Evolutionary conservation across 2,113 vertebrate species (phyloP), one percentile per base, ranked within the genome.

Genomic region (Oreochromis aureus): DNA sequence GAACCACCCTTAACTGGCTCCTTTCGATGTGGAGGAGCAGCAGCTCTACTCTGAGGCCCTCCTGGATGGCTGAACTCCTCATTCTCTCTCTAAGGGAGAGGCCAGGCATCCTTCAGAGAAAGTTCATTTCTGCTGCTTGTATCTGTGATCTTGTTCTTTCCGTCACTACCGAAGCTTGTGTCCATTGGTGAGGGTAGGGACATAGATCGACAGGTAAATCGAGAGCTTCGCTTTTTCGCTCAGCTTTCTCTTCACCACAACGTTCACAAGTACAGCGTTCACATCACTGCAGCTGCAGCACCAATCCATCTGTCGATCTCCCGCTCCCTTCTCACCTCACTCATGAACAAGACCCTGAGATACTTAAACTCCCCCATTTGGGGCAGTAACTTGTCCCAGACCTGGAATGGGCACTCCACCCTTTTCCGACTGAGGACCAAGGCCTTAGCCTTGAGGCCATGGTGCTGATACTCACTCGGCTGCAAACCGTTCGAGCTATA

Each of bases 221-320:
- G 0, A 32, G 58, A 10, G 30, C 58, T 61, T 61, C 58, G 18
- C 15, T 59, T 61, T 32, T 32, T 32, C 2, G 5, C 58, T 61
- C 27, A 18, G 5, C 58, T 61, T 18, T 32, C 8, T 61, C 58
- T 2, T 61, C 27, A 61, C 58, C 0, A 61, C 15, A 32, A 32
- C 27, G 19, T 24, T 24, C 32, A 63, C 59, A 12, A 32, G 0
- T 63, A 36, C 36, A 63, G 6, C n/a, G 32, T 63, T 34, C 10
- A 34, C 59, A 63, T 63, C 32, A 36, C 59, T 63, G 59, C 15
- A 61, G 58, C 27, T 30, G 27, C 59, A 63, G 18, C 59, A 63
- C 59, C 59, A 36, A 63, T 3, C 18, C 59, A 34, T 63, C 59
- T 63, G 59, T 63, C 6, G 1, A 63, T 19, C 30, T 63, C 59